These are phyloP conservation scores for Leptoteleia sp. DNA, from an alignment of 1,140 invertebrate genomes.

Conservation along the genomic window DNA sequence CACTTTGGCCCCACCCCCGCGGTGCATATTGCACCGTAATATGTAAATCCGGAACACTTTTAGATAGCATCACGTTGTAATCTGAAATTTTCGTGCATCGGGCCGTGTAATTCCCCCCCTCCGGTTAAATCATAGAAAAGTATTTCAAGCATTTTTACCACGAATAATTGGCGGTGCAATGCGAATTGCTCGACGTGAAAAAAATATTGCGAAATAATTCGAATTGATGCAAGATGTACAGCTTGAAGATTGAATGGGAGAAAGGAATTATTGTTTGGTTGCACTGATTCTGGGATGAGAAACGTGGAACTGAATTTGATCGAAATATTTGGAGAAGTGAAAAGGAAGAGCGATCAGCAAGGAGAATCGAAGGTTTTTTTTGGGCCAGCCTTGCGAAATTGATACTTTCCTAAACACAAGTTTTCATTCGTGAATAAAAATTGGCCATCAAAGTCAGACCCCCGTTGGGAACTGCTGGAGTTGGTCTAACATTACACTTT, in stretches of 20 bases:
- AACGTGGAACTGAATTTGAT: no score
- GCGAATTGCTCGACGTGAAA: neutral
- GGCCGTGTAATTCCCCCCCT: constrained; percentile 36
- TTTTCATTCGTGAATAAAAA: constrained; percentile 39
- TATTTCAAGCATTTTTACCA: constrained; percentile 22
- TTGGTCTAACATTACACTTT: constrained; percentile 67
- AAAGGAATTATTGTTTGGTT: no score
- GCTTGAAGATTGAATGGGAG: no score
- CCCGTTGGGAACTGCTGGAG: constrained; percentile 58
- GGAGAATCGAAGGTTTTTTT: no score
- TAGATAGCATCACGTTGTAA: constrained; percentile 51
- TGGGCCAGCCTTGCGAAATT: neutral
- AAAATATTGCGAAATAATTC: constrained; percentile 13
- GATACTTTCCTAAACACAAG: constrained; percentile 26
- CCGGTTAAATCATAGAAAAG: constrained; percentile 30
- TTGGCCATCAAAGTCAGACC: constrained; percentile 51
- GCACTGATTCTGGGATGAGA: no score
- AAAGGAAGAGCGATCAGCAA: no score
- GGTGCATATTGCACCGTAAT: constrained; percentile 52
- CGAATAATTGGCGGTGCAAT: no score
- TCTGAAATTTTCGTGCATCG: constrained; percentile 52
- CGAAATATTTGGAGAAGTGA: no score
- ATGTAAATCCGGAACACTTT: constrained; percentile 61
- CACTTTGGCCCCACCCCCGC: constrained; percentile 47
- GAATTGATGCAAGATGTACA: constrained; percentile 10